Base-by-base conservation (phyloP, 2,888 invertebrate species). In the Venusia cambrica region DNA sequence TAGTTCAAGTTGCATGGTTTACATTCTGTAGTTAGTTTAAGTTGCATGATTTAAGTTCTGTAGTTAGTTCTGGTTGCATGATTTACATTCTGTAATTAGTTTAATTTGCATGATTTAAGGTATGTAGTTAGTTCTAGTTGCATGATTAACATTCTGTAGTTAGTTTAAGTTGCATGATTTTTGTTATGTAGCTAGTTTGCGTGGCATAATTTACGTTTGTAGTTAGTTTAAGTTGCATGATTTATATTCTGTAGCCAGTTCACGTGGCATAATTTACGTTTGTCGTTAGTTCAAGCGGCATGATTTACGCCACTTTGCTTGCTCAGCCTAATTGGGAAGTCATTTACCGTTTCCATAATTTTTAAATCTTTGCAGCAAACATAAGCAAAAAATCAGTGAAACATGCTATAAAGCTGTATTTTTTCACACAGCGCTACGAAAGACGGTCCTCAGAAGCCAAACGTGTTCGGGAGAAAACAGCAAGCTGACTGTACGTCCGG, bases 401-500 rank as follows among this genome's bases (percentile, higher is more conserved):
- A n/a, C n/a, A n/a, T 17, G 12, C 10, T 7, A 10, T 28, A 28
- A 22, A 6, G 5, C 4, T 26, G 17, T 8, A 21, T 32, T 39
- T 34, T 9, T 30, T 39, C 48, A 66, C 46, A 44, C 73, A 77
- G 77, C 60, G 53, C 77, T 48, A 63, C 76, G 43, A 73, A 63
- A 62, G 65, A 63, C 45, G 41, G 55, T 26, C 46, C 54, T 45
- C 73, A 62, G 58, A 62, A 54, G 54, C 4, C 20, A 9, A 63
- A 62, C 38, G 30, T 71, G 19, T 73, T 80, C 40, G 71, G 73
- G 26, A 28, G 6, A 32, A 47, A 45, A 62, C 74, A 67, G 57
- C 74, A 52, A 28, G 63, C 66, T 21, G 56, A 65, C 5, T 75
- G 77, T 28, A 51, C 69, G 0, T 77, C 78, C 0, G 71, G 70